Conservation (phyloP, 2,797 vertebrate genomes). For the Sardinella longiceps region DNA sequence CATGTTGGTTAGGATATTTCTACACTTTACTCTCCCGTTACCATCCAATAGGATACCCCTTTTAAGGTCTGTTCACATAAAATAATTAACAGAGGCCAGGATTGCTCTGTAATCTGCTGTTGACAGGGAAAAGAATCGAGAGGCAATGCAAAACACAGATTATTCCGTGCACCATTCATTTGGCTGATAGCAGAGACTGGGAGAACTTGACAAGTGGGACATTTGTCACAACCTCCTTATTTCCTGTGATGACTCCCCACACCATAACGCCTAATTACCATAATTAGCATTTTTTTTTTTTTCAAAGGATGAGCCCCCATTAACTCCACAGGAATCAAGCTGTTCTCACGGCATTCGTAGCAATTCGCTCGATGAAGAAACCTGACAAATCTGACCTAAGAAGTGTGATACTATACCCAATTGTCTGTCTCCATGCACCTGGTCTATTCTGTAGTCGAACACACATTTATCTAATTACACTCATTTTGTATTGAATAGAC, state of each 20-base stretch:
- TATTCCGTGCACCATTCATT: conserved; percentile 54
- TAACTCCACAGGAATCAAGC: conserved; percentile 57
- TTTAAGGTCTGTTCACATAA: conserved; percentile 35
- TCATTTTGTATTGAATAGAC: neutral
- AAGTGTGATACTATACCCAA: neutral
- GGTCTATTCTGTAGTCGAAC: neutral
- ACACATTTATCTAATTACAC: neutral
- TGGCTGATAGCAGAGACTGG: conserved; percentile 55
- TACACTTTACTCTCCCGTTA: neutral
- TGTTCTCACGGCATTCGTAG: conserved; percentile 36
- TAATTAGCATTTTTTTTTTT: conserved; percentile 60
- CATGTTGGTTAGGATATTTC: neutral
- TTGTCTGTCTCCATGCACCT: neutral
- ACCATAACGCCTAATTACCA: conserved; percentile 56
- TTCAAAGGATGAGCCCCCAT: conserved; percentile 53
- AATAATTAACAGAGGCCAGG: conserved; percentile 49
- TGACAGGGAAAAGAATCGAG: conserved; percentile 53
- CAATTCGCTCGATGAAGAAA: conserved; percentile 36
- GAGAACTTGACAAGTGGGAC: conserved; percentile 57
- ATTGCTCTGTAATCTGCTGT: conserved; percentile 49
- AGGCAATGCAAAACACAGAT: conserved; percentile 53
- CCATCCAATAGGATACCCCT: neutral
- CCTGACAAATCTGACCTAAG: neutral
- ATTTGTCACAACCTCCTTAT: conserved; percentile 61
- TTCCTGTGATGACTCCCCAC: conserved; percentile 58